Percentiles rank a stretch among this genome's conserved stretches.
Conservation (phyloP, 2,797 vertebrate genomes). For the Caiman crocodilus region DNA sequence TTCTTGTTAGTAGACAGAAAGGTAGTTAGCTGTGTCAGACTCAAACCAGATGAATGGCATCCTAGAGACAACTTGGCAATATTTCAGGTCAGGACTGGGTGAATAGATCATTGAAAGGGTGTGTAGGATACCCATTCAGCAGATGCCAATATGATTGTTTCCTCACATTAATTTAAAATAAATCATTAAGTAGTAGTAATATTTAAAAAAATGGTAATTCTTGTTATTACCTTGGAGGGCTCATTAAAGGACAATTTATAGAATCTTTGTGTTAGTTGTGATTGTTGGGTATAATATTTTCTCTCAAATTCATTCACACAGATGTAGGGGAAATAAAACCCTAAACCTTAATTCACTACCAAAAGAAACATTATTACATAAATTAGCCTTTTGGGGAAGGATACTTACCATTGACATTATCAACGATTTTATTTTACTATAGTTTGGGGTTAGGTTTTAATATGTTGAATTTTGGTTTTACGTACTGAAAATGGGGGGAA, state of each 20-base stretch:
- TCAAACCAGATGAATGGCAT: too few relatives aligned
- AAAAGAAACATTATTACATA: neutral
- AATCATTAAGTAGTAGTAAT: neutral
- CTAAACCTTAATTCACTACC: neutral
- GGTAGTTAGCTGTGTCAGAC: too few relatives aligned
- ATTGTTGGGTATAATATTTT: neutral
- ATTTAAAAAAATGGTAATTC: neutral
- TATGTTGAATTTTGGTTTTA: neutral
- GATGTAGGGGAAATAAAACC: neutral
- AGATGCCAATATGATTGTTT: neutral
- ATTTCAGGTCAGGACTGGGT: neutral
- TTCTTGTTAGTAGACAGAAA: fast-evolving
- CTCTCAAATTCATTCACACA: neutral
- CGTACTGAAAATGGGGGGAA: neutral
- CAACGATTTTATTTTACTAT: neutral
- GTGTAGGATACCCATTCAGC: neutral
- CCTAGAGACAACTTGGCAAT: too few relatives aligned
- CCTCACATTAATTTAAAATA: neutral
- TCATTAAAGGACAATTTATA: neutral
- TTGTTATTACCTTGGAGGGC: neutral
- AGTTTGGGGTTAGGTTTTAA: neutral
- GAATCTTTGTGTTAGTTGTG: neutral
- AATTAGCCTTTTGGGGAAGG: neutral
- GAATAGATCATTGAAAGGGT: neutral
- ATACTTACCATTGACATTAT: neutral